Evolutionary conservation across 2,888 invertebrate species (phyloP).

Genomic region (Epistrophe eligans): DNA sequence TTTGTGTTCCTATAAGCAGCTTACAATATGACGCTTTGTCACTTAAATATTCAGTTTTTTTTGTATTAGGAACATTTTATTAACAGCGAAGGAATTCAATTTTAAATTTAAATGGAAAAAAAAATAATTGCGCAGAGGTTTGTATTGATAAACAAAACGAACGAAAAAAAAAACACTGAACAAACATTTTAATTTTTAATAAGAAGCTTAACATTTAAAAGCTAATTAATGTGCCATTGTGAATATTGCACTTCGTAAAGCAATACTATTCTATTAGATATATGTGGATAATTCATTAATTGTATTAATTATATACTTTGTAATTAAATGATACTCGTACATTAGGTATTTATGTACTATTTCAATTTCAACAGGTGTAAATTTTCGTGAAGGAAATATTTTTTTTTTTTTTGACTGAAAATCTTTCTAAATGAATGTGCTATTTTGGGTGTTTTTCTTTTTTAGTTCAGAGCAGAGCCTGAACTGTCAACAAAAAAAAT

Average conservation of each 20-base stretch:
- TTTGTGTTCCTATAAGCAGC: neutral
- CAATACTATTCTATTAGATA: neutral
- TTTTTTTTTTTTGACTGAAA: neutral
- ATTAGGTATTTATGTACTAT: too few relatives aligned
- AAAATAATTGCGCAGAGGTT: neutral
- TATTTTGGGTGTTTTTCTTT: too few relatives aligned
- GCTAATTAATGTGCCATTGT: neutral
- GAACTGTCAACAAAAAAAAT: too few relatives aligned
- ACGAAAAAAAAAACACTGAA: neutral
- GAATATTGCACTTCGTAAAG: neutral
- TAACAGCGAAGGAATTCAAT: neutral
- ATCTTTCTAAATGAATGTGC: too few relatives aligned
- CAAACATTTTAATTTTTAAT: neutral
- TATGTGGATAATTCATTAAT: neutral
- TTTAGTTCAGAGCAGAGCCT: too few relatives aligned
- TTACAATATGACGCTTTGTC: neutral
- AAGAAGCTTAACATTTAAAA: neutral
- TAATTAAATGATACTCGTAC: neutral
- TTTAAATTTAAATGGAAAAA: neutral
- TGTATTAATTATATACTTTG: neutral
- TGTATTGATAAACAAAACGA: neutral
- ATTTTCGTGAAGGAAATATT: neutral
- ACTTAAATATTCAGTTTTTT: neutral
- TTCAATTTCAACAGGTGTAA: neutral
- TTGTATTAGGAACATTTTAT: neutral